Conservation (phyloP, 2,888 invertebrate genomes). For the Incurvaria masculella region DNA sequence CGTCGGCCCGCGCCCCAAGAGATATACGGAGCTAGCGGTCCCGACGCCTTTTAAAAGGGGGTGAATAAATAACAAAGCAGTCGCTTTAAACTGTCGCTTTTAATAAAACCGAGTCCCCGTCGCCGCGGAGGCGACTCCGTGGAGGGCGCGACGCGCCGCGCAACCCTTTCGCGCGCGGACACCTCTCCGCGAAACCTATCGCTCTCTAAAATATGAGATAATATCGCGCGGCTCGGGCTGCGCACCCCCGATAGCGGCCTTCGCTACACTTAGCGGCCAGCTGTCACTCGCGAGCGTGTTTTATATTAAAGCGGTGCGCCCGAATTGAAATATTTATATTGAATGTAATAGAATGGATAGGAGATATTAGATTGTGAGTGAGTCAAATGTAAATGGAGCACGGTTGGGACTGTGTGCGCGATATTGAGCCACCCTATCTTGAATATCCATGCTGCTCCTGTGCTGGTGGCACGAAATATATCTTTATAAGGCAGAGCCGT, state of each 20-base stretch:
- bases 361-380: neutral
- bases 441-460: no score
- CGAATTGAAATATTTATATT: neutral
- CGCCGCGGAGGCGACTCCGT: neutral
- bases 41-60: constrained; percentile 4
- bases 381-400: neutral
- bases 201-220: neutral
- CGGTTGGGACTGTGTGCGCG: neutral
- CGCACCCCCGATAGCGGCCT: no score
- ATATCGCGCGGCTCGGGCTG: no score
- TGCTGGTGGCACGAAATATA: no score
- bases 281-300: neutral
- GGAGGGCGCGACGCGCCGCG: neutral
- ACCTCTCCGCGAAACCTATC: neutral
- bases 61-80: constrained; percentile 7
- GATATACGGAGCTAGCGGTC: neutral
- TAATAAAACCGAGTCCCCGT: neutral
- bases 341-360: neutral
- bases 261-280: no score
- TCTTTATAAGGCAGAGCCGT: no score
- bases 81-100: neutral
- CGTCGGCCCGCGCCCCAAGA: neutral
- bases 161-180: neutral
- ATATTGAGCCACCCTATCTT: no score
- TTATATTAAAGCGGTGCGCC: neutral